phyloP scores from a whole-genome alignment of 2,888 invertebrate genomes.

The Eupithecia centaureata region DNA sequence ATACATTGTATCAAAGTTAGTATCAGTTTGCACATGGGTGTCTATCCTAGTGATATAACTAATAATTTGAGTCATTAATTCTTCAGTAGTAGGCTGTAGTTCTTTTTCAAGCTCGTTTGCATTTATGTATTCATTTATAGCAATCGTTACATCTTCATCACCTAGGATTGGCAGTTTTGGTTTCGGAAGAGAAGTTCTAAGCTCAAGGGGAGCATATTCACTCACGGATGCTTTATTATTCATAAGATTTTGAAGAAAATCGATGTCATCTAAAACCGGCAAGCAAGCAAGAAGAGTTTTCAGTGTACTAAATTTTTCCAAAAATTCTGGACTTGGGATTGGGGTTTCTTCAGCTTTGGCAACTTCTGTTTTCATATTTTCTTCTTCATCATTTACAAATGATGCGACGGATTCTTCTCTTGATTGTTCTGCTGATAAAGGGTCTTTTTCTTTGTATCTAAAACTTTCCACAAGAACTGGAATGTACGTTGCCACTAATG shows the following conservation, averaged over 20 bases:
- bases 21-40: constrained; percentile 52
- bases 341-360: constrained; percentile 26
- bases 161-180: constrained; percentile 73
- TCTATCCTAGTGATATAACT: constrained; percentile 68
- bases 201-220: constrained; percentile 68
- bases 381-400: constrained; percentile 14
- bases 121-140: constrained; percentile 65
- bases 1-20: constrained; percentile 57
- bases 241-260: constrained; percentile 54
- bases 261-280: constrained; percentile 62
- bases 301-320: constrained; percentile 47
- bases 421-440: constrained; percentile 11
- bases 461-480: constrained; percentile 48
- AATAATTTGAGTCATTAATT: constrained; percentile 70
- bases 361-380: constrained; percentile 24
- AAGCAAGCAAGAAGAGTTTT: constrained; percentile 53
- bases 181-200: constrained; percentile 52
- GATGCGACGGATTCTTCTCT: not conserved
- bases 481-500: constrained; percentile 54
- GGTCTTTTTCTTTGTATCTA: constrained; percentile 24
- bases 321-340: constrained; percentile 25
- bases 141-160: constrained; percentile 72
- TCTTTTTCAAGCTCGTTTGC: constrained; percentile 72
- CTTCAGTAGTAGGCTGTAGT: constrained; percentile 69
- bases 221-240: constrained; percentile 48